Conservation (phyloP, 2,113 vertebrate species). For the Deroptyus accipitrinus region DNA sequence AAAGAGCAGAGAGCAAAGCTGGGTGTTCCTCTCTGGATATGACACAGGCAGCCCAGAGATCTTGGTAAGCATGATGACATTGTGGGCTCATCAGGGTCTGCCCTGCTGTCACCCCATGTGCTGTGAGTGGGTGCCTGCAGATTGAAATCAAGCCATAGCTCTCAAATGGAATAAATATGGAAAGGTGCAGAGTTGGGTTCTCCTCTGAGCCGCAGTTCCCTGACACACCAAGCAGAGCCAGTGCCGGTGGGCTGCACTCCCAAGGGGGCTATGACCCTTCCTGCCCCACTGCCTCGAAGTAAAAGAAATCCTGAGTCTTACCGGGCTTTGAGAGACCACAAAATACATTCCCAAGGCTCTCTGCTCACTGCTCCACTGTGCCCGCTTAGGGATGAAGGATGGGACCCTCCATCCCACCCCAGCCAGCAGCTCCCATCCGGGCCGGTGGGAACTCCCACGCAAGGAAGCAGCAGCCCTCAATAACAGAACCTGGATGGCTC, state of each 20-base stretch:
- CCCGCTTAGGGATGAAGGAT: accelerated
- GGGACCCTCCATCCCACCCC: background rate
- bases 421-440: background rate
- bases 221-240: accelerated
- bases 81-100: background rate
- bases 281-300: background rate
- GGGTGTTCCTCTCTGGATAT: background rate
- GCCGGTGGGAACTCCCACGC: background rate
- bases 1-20: background rate
- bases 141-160: background rate
- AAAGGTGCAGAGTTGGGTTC: background rate
- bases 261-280: background rate
- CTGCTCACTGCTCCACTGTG: background rate
- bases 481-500: background rate
- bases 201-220: no score
- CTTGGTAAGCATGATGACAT: background rate
- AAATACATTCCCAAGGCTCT: accelerated
- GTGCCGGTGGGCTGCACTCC: background rate
- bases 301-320: background rate
- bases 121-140: background rate
- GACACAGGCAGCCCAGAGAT: background rate
- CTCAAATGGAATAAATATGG: accelerated
- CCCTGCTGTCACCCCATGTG: background rate
- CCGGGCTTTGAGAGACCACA: background rate
- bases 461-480: background rate